phyloP scores from a whole-genome alignment of 1,140 invertebrate genomes.

The Aphaenogaster ashmeadi region DNA sequence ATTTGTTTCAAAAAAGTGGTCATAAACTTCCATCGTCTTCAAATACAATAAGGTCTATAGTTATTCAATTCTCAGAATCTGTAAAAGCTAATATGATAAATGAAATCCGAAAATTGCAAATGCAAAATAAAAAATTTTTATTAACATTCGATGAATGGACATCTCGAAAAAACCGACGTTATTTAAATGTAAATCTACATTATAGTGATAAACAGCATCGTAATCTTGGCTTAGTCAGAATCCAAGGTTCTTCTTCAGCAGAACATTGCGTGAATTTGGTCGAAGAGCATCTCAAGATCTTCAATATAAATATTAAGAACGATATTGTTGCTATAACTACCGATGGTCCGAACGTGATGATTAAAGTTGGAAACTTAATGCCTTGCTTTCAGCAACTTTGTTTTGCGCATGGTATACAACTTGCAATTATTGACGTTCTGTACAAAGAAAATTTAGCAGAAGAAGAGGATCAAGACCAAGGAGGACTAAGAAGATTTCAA shows the following conservation, averaged over 20 bases:
- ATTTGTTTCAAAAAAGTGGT: slow-evolving; percentile 69
- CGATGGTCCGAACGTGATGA: slow-evolving; percentile 45
- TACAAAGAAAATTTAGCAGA: slow-evolving; percentile 13
- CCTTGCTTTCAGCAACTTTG: slow-evolving; percentile 36
- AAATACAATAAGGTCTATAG: slow-evolving; percentile 71
- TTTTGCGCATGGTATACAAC: slow-evolving; percentile 44
- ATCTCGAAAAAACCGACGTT: slow-evolving; percentile 70
- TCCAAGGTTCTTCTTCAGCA: slow-evolving; percentile 71
- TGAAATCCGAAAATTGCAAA: slow-evolving; percentile 55
- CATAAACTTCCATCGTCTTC: slow-evolving; percentile 60
- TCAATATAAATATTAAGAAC: slow-evolving; percentile 52
- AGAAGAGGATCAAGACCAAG: background rate
- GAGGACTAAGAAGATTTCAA: background rate
- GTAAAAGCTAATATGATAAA: slow-evolving; percentile 64
- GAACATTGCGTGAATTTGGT: slow-evolving; percentile 58
- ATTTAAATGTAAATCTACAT: slow-evolving; percentile 75
- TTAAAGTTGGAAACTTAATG: slow-evolving; percentile 23
- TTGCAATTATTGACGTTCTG: slow-evolving; percentile 25
- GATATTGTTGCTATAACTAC: slow-evolving; percentile 62
- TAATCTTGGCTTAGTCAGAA: slow-evolving; percentile 73
- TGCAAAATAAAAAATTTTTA: slow-evolving; percentile 71
- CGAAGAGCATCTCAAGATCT: slow-evolving; percentile 19
- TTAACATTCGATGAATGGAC: slow-evolving; percentile 77
- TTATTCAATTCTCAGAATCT: slow-evolving; percentile 60
- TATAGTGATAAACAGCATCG: slow-evolving; percentile 66